Evolutionary conservation across 2,888 invertebrate genomes (phyloP).

Genomic region (Oligia latruncula): DNA sequence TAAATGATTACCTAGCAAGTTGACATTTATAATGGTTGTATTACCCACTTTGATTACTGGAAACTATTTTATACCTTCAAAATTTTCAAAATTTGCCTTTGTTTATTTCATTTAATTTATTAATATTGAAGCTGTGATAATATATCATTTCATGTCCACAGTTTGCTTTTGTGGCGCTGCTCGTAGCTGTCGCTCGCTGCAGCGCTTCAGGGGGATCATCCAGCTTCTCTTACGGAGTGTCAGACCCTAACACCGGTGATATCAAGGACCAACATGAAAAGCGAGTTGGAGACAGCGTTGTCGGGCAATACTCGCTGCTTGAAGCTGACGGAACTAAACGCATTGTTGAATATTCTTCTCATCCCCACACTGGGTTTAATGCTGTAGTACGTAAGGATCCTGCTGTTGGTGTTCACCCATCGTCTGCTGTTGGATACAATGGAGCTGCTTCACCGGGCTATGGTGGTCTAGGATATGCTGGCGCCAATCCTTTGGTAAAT

Average conservation of each 20-base stretch:
- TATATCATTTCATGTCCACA: conserved; percentile 68
- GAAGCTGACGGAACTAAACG: conserved; percentile 90
- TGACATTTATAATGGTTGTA: neutral
- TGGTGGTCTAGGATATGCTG: conserved; percentile 76
- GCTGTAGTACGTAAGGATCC: conserved; percentile 80
- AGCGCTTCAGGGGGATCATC: conserved; percentile 74
- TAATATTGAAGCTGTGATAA: neutral
- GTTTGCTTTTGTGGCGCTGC: conserved; percentile 75
- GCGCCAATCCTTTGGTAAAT: conserved; percentile 58
- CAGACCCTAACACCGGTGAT: conserved; percentile 81
- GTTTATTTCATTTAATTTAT: neutral
- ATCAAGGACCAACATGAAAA: conserved; percentile 89
- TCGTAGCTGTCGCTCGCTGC: conserved; percentile 73
- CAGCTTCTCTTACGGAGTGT: conserved; percentile 81
- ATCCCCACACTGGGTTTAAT: conserved; percentile 79
- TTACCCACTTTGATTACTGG: neutral
- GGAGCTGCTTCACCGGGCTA: conserved; percentile 72
- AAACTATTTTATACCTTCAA: neutral
- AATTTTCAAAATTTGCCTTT: neutral
- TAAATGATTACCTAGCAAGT: conserved; percentile 3
- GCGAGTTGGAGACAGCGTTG: conserved; percentile 91
- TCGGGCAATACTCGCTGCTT: conserved; percentile 85
- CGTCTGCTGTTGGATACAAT: conserved; percentile 80
- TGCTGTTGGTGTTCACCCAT: conserved; percentile 67
- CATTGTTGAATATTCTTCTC: conserved; percentile 89